phyloP scores from a whole-genome alignment of 2,113 vertebrate genomes.

The Nannobrachium achirus region DNA sequence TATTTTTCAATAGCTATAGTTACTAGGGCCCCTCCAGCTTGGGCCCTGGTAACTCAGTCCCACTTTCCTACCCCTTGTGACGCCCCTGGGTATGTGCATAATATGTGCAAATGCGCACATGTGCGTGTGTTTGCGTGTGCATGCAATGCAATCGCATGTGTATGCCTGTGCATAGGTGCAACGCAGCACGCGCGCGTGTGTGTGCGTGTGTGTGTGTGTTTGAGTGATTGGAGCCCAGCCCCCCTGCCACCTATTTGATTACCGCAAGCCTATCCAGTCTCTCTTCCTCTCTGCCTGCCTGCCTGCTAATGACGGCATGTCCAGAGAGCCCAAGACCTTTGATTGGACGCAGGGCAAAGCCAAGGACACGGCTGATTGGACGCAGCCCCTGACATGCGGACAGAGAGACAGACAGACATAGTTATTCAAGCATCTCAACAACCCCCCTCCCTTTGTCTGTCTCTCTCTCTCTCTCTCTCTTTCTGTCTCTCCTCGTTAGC shows the following conservation, averaged over 20 bases:
- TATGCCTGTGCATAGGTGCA: too few species aligned
- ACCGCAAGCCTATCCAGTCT: conserved; percentile 23
- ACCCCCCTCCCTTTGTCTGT: conserved; percentile 18
- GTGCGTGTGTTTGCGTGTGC: too few species aligned
- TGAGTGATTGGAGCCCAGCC: conserved; percentile 20
- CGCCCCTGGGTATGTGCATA: too few species aligned
- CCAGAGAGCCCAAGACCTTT: conserved; percentile 45
- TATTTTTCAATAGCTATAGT: too few species aligned
- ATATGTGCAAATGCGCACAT: too few species aligned
- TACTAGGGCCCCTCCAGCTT: too few species aligned
- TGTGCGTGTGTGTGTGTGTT: background rate
- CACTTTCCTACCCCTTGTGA: too few species aligned
- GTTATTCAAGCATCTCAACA: conserved; percentile 38
- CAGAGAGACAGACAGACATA: conserved; percentile 41
- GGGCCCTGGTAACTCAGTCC: too few species aligned
- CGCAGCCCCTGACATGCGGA: conserved; percentile 46
- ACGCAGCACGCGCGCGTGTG: too few species aligned
- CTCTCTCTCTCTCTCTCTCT: conserved; percentile 11
- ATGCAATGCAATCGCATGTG: too few species aligned
- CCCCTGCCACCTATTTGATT: conserved; percentile 50
- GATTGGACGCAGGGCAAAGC: conserved; percentile 45
- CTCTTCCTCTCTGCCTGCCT: conserved; percentile 35
- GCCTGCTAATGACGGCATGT: conserved; percentile 41
- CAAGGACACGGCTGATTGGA: conserved; percentile 48
- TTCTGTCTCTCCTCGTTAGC: conserved; percentile 1